These are phyloP conservation scores for Popillia japonica DNA, from an alignment of 1,140 invertebrate genomes.

Conservation along the genomic window DNA sequence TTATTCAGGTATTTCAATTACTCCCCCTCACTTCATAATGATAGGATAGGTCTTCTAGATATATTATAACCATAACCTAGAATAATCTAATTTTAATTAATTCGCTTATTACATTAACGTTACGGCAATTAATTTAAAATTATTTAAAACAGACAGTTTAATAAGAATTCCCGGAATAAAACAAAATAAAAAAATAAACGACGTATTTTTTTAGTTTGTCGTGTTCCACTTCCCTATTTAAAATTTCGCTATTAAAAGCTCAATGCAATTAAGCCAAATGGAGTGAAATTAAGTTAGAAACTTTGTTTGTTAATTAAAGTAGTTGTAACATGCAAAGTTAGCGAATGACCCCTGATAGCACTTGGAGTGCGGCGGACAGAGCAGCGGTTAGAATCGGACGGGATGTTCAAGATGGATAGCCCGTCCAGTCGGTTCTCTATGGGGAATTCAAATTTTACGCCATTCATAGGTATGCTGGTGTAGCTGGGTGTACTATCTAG, in stretches of 20 bases:
- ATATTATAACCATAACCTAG: too few relatives aligned
- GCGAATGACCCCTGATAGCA: neutral
- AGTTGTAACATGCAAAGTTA: constrained; percentile 5
- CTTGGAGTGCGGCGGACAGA: neutral
- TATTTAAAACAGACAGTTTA: too few relatives aligned
- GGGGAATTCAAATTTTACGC: neutral
- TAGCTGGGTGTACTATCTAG: neutral
- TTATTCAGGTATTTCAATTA: too few relatives aligned
- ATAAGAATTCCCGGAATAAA: too few relatives aligned
- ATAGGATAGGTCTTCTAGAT: too few relatives aligned
- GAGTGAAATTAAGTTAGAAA: neutral
- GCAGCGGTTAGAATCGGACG: neutral
- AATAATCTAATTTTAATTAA: too few relatives aligned
- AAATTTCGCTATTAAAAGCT: neutral
- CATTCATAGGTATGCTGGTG: neutral
- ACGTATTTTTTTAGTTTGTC: too few relatives aligned
- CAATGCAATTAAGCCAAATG: neutral
- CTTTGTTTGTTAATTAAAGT: constrained; percentile 16
- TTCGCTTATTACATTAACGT: too few relatives aligned
- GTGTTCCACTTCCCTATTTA: too few relatives aligned
- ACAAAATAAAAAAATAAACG: too few relatives aligned
- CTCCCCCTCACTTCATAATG: too few relatives aligned
- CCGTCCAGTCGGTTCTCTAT: neutral
- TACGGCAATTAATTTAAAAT: too few relatives aligned
- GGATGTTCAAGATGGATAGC: neutral